Conservation (phyloP, 2,797 vertebrate species). For the Pogonophryne albipinna region DNA sequence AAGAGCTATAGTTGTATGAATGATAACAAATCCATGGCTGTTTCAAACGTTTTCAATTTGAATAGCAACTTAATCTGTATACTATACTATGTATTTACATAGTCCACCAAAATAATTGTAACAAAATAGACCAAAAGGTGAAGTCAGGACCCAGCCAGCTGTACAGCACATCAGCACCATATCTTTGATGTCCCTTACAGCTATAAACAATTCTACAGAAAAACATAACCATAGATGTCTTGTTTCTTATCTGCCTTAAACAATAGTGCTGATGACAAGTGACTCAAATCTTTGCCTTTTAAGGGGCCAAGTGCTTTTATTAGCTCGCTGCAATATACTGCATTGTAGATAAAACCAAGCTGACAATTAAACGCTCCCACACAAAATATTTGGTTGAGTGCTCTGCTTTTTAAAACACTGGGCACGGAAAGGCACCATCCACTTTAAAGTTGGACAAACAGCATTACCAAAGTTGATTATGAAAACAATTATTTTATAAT, state of each 20-base stretch:
- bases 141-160: conserved; percentile 25
- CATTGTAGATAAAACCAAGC: conserved; percentile 57
- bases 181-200: conserved; percentile 16
- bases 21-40: neutral
- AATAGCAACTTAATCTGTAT: neutral
- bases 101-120: neutral
- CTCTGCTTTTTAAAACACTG: conserved; percentile 34
- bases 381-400: conserved; percentile 55
- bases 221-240: conserved; percentile 39
- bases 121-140: neutral
- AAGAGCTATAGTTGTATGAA: neutral
- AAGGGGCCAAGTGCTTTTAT: conserved; percentile 48
- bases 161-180: conserved; percentile 6
- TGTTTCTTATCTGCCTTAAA: conserved; percentile 44
- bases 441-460: conserved; percentile 57
- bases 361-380: conserved; percentile 63
- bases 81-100: too few relatives aligned
- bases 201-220: conserved; percentile 48
- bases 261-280: conserved; percentile 55
- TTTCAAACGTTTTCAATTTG: neutral
- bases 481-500: conserved; percentile 72
- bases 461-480: conserved; percentile 60
- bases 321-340: conserved; percentile 30
- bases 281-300: conserved; percentile 60
- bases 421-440: conserved; percentile 29